Base-by-base conservation (phyloP, 2,888 invertebrate species). In the Ormyrus labotus region DNA sequence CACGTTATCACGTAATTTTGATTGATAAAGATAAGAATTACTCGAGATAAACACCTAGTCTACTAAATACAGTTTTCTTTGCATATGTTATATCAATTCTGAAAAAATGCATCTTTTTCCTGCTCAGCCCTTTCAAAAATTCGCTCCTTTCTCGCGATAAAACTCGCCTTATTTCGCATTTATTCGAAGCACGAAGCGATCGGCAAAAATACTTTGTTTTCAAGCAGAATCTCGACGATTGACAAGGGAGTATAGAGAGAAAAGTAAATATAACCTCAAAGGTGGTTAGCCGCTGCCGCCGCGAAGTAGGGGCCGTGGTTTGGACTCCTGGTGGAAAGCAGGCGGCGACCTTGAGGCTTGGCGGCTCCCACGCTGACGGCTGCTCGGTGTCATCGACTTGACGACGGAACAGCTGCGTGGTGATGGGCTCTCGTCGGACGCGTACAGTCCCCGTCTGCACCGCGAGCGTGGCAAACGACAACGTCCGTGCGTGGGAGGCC, bases 231-330 rank as follows among this genome's bases (percentile, higher is more conserved):
- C 6, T 63, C 5, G 19, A 51, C 53, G 34, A 34, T 34, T 34
- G 34, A 34, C 4, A 34, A 34, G 34, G 34, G 34, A 34, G 3
- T 13, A 11, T 57, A 45, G 3, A 0, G 50, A 11, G 48, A 48
- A 71, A 67, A 50, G 78, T 78, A 78, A 78, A 78, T 72, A 78
- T 78, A 78, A 78, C 78, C 78, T 78, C 53, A 60, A 78, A 65
- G 11, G 4, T 50, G 34, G 45, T 19, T 7, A 13, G 51, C 48
- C 7, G 58, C 48, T 8, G 64, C 34, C n/a, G 47, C 53, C 57
- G 10, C 45, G 5, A 53, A 34, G 48, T 64, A 10, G 51, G 61
- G 48, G 4, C 10, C 10, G 45, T 8, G 0, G 11, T 5, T 19
- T 19, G 47, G 3, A 60, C 6, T 5, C 34, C 11, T 19, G 6